Conservation (phyloP, 2,113 vertebrate species). For the Sapajus apella region DNA sequence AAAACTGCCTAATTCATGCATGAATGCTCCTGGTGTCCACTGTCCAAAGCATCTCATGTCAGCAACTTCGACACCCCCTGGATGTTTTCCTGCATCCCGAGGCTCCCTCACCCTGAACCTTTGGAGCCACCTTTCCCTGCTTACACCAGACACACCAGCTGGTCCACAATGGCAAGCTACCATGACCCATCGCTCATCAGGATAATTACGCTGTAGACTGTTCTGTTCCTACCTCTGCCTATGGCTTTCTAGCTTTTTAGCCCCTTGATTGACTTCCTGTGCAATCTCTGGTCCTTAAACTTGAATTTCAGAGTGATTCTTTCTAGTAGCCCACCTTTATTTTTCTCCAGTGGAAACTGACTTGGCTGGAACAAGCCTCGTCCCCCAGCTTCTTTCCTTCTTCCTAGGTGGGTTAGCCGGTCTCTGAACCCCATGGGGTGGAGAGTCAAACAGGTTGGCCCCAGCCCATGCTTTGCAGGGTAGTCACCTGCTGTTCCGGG, state of each 20-base stretch:
- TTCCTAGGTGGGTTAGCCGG: not conserved
- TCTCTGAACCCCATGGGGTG: not conserved
- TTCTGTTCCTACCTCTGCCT: not conserved
- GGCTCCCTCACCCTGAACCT: not conserved
- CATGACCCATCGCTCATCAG: not conserved
- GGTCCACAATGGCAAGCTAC: not conserved
- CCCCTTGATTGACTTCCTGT: not conserved
- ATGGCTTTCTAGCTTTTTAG: not conserved
- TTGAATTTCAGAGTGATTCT: not conserved
- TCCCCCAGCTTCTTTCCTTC: not conserved
- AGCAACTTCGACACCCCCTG: not conserved
- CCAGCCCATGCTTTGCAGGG: not conserved
- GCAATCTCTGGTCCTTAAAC: not conserved
- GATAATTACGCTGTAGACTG: not conserved
- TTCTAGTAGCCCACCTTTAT: not conserved
- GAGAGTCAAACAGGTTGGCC: not conserved
- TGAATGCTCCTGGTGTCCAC: not conserved
- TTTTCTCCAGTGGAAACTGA: not conserved
- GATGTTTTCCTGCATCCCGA: not conserved
- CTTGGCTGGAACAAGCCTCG: not conserved
- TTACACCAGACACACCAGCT: not conserved
- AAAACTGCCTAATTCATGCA: not conserved
- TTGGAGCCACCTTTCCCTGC: not conserved
- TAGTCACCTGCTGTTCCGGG: not conserved
- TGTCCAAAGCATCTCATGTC: not conserved